Evolutionary conservation across 2,888 invertebrate genomes (phyloP), one percentile per base, ranked within the genome.

Genomic region (Perithous albicinctus): DNA sequence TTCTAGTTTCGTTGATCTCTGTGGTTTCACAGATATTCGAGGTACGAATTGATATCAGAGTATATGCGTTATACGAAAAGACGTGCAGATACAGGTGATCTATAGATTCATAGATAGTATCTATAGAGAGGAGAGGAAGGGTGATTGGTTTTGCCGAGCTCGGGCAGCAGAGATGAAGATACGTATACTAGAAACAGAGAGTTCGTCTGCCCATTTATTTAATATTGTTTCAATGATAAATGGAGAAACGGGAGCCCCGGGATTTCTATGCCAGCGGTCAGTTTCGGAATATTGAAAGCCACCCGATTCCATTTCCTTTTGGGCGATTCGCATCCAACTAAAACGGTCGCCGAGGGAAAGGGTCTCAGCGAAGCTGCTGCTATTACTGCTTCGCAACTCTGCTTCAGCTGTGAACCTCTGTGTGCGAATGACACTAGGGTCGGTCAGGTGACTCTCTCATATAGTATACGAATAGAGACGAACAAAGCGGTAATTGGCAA

Each of bases 161-260:
- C 26, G 8, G 15, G 8, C 51, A 10, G 35, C 6, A 41, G 0
- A 10, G 10, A 70, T 15, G 26, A 56, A 70, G 12, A 69, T 59
- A 32, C 38, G 41, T 23, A 23, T 10, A 29, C 15, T 12, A 41
- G 38, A 69, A 38, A 5, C 38, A 32, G 54, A 20, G 23, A 41
- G 56, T 66, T 72, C 72, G 64, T 26, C 69, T 61, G 59, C 51
- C 61, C 74, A 74, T 72, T 82, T 81, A 81, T 81, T 74, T 81
- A 81, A 81, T 81, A 81, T 78, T 73, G 73, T 74, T 78, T 74
- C 81, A 56, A 81, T 81, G 81, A 81, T 81, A 67, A 74, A 81
- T 81, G 78, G 81, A 81, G 63, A 67, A 69, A 63, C 38, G 73
- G 67, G 20, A 35, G 56, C 20, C 38, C 8, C 41, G 63, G 43